Percentiles rank a stretch among this genome's conserved stretches.
Evolutionary conservation across 2,888 invertebrate species (phyloP).

Genomic region (Thereva nobilitata): DNA sequence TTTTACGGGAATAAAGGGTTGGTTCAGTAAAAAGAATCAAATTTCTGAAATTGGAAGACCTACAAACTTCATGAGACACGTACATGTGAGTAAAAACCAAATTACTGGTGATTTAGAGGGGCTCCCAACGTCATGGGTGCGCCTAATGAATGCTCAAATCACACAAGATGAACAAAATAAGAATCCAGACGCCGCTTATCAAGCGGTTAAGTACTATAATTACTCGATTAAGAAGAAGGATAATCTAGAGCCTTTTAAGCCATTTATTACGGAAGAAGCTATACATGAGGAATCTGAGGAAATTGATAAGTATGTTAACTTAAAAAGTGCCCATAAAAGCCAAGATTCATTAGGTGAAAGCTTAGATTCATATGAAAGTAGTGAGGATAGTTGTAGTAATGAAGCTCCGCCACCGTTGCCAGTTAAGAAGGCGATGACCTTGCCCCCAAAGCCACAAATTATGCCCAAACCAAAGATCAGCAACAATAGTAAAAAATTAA

Average conservation of each 20-base stretch:
- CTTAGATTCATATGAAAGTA: slow-evolving; percentile 49
- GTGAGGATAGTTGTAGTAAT: slow-evolving; percentile 19
- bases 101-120: slow-evolving; percentile 84
- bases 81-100: slow-evolving; percentile 84
- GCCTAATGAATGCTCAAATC: slow-evolving; percentile 79
- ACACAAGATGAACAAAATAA: slow-evolving; percentile 84
- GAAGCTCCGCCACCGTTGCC: slow-evolving; percentile 56
- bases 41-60: slow-evolving; percentile 73
- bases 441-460: slow-evolving; percentile 60
- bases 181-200: slow-evolving; percentile 87
- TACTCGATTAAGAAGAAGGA: slow-evolving; percentile 83
- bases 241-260: slow-evolving; percentile 73
- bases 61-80: slow-evolving; percentile 81
- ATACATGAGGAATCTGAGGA: slow-evolving; percentile 83
- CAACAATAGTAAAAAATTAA: slow-evolving; percentile 53
- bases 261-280: slow-evolving; percentile 77
- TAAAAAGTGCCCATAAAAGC: slow-evolving; percentile 72
- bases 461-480: slow-evolving; percentile 61
- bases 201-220: slow-evolving; percentile 89
- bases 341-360: slow-evolving; percentile 64
- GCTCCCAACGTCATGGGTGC: slow-evolving; percentile 80
- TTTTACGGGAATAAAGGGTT: slow-evolving; percentile 52
- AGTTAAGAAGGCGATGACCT: slow-evolving; percentile 56
- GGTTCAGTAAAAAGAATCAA: slow-evolving; percentile 56
- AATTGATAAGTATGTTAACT: slow-evolving; percentile 75